Percentiles rank a stretch among this genome's conserved stretches.
phyloP scores from a whole-genome alignment of 2,113 vertebrate genomes.

The Oryzias curvinotus region DNA sequence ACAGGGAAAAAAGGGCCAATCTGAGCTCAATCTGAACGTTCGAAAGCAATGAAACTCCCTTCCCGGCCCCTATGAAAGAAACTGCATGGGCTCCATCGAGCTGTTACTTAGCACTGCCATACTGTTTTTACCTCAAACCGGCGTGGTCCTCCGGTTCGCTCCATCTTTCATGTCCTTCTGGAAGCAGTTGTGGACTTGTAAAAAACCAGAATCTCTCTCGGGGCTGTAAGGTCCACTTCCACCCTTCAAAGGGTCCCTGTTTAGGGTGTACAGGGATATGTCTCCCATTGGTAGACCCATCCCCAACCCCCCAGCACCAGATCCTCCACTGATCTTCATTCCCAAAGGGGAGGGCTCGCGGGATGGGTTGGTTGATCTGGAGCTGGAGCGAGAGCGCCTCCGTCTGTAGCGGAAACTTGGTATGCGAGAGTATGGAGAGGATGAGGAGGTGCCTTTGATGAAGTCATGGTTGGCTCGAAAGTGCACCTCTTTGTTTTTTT shows the following conservation, averaged over 20 bases:
- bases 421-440: slow-evolving; percentile 95
- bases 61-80: slow-evolving; percentile 21
- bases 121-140: slow-evolving; percentile 81
- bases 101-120: slow-evolving; percentile 18
- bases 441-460: slow-evolving; percentile 86
- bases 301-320: slow-evolving; percentile 55
- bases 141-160: slow-evolving; percentile 91
- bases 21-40: slow-evolving; percentile 33
- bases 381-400: slow-evolving; percentile 90
- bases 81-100: slow-evolving; percentile 3
- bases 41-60: slow-evolving; percentile 13
- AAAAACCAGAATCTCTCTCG: slow-evolving; percentile 83
- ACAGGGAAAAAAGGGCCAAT: slow-evolving; percentile 2
- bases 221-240: slow-evolving; percentile 83
- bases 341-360: slow-evolving; percentile 86
- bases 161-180: slow-evolving; percentile 92
- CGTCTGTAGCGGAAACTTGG: slow-evolving; percentile 91
- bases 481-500: slow-evolving; percentile 92
- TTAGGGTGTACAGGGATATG: slow-evolving; percentile 92
- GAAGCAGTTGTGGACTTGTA: slow-evolving; percentile 96
- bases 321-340: slow-evolving; percentile 76
- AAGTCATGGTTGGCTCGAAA: slow-evolving; percentile 86
- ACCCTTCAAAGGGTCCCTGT: slow-evolving; percentile 78
- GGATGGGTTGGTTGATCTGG: slow-evolving; percentile 89
- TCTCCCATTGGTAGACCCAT: slow-evolving; percentile 83